These are phyloP conservation scores for Darevskia mixta DNA, from an alignment of 2,797 vertebrate genomes.

Conservation along the genomic window DNA sequence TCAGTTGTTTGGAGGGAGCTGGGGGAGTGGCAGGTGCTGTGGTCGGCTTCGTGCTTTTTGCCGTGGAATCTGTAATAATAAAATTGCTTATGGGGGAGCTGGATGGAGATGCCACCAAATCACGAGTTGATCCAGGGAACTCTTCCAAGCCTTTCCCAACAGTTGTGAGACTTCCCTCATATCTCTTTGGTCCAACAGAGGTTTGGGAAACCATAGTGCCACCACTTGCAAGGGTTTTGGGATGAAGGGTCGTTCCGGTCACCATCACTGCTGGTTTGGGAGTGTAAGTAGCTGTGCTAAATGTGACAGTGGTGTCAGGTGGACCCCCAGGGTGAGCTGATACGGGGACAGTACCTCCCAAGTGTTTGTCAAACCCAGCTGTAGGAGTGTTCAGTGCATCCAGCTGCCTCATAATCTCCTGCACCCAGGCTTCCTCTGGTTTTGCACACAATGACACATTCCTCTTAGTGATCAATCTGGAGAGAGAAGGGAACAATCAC, in stretches of 20 bases:
- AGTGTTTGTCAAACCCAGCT: not conserved
- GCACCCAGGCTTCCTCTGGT: not conserved
- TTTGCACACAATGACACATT: fast-evolving
- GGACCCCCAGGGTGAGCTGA: no score
- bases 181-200: not conserved
- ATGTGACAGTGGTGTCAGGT: not conserved
- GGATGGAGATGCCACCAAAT: not conserved
- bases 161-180: not conserved
- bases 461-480: not conserved
- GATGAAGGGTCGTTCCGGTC: not conserved
- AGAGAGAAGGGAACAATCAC: not conserved
- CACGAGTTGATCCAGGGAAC: not conserved
- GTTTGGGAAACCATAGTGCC: no score
- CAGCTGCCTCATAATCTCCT: not conserved
- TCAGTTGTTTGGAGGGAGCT: not conserved
- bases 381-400: not conserved
- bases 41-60: not conserved
- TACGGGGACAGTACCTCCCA: not conserved
- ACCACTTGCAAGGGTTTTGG: not conserved
- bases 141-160: not conserved
- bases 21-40: not conserved
- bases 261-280: not conserved
- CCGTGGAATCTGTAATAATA: not conserved
- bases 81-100: not conserved
- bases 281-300: not conserved